Evolutionary conservation across 2,888 invertebrate species (phyloP), one percentile per base, ranked within the genome.

Genomic region (Teinopalpus imperialis): DNA sequence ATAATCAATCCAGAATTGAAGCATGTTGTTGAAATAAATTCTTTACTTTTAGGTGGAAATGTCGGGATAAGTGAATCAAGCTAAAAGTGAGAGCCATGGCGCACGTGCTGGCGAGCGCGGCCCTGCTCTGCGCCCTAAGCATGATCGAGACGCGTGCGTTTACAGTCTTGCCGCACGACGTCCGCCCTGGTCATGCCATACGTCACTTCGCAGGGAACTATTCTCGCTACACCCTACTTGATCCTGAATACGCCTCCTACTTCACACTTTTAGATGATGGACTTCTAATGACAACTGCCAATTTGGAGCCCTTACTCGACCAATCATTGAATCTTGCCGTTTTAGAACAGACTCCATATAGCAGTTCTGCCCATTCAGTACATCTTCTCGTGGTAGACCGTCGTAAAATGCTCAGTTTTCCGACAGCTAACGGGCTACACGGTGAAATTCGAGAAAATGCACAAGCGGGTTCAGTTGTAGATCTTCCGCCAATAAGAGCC

Each of bases 211-310:
- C 90, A 57, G 88, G 90, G 55, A 89, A 89, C 66, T 90, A 81
- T 56, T 86, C 82, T 40, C 78, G 89, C 50, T 89, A 90, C 65
- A 89, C 91, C 44, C 78, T 90, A 55, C 81, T 95, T 64, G 94
- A 96, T 66, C 95, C 94, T 36, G 95, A 94, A 53, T 95, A 92
- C 74, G 94, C 94, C 32, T 92, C 95, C 57, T 97, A 94, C 80
- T 97, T 97, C 79, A 94, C 97, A 5, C 93, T 97, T 56, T 91
- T 97, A 45, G 93, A 94, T 56, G 94, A 96, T 75, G 97, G 97
- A 39, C 92, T 96, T 44, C 93, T 97, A 45, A 97, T 97, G 96
- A 97, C 97, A 31, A 97, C 96, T 14, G 93, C 95, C 24, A 95
- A 96, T 69, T 90, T 97, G 27, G 92, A 93, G 40, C 95, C 96